phyloP scores from a whole-genome alignment of 2,113 vertebrate genomes.

The Rhodinocichla rosea region DNA sequence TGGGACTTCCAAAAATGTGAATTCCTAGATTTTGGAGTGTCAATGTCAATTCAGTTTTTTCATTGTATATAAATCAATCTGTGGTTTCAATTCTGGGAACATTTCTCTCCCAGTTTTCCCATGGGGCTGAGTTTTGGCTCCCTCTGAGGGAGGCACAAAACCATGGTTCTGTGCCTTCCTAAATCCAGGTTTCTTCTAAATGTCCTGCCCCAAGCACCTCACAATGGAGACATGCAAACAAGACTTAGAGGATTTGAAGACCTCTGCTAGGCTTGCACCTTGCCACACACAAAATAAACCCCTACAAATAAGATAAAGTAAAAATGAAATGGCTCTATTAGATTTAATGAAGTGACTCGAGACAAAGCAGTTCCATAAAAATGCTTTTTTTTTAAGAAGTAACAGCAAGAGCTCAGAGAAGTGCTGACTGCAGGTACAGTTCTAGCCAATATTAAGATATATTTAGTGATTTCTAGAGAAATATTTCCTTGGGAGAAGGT shows the following conservation, averaged over 20 bases:
- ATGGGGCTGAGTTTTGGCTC: not conserved
- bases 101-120: too few species aligned
- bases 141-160: not conserved
- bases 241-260: not conserved
- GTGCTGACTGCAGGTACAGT: not conserved
- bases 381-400: not conserved
- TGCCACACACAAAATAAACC: not conserved
- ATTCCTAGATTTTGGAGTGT: not conserved
- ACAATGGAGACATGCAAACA: not conserved
- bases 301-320: not conserved
- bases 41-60: not conserved
- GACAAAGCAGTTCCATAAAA: not conserved
- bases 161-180: not conserved
- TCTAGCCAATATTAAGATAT: not conserved
- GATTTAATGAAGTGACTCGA: not conserved
- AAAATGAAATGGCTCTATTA: not conserved
- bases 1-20: not conserved
- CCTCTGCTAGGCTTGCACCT: not conserved
- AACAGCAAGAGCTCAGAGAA: not conserved
- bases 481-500: not conserved
- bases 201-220: not conserved
- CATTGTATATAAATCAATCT: rapidly evolving
- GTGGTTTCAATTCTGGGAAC: not conserved
- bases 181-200: not conserved
- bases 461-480: not conserved